Percentiles rank a stretch among this genome's conserved stretches.
phyloP scores from a whole-genome alignment of 2,888 invertebrate species.

The Drosophila trichaetosa region DNA sequence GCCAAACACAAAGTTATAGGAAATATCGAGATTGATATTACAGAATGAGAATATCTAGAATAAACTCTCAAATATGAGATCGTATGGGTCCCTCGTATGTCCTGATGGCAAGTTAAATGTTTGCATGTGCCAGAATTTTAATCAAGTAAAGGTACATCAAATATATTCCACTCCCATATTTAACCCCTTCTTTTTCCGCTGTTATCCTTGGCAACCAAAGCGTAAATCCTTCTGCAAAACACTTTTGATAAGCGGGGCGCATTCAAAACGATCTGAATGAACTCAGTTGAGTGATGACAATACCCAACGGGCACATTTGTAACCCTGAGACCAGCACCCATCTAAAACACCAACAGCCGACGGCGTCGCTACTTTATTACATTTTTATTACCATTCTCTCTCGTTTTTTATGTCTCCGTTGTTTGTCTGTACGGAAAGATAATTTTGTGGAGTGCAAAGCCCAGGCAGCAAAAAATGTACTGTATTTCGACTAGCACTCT shows the following conservation, averaged over 20 bases:
- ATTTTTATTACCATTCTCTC: constrained; percentile 50
- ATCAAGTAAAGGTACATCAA: neutral
- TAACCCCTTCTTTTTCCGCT: neutral
- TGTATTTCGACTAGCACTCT: neutral
- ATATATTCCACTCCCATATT: neutral
- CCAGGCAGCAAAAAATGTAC: constrained; percentile 14
- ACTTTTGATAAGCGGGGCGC: constrained; percentile 45
- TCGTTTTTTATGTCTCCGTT: constrained; percentile 35
- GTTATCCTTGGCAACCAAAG: constrained; percentile 1
- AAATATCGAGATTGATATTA: neutral
- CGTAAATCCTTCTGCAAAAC: constrained; percentile 36
- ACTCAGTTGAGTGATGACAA: constrained; percentile 64
- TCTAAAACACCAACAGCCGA: constrained; percentile 11
- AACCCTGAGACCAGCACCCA: constrained; percentile 18
- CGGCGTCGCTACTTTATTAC: constrained; percentile 56
- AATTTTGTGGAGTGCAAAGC: constrained; percentile 35
- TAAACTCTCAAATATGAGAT: neutral
- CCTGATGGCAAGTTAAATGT: neutral
- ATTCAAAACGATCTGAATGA: constrained; percentile 29
- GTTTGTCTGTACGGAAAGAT: constrained; percentile 33
- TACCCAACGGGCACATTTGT: constrained; percentile 62
- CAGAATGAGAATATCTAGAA: neutral
- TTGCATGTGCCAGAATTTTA: neutral
- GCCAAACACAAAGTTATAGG: neutral
- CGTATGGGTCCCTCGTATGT: neutral